Evolutionary conservation across 2,797 vertebrate genomes (phyloP).

Genomic region (Chromobotia macracanthus): DNA sequence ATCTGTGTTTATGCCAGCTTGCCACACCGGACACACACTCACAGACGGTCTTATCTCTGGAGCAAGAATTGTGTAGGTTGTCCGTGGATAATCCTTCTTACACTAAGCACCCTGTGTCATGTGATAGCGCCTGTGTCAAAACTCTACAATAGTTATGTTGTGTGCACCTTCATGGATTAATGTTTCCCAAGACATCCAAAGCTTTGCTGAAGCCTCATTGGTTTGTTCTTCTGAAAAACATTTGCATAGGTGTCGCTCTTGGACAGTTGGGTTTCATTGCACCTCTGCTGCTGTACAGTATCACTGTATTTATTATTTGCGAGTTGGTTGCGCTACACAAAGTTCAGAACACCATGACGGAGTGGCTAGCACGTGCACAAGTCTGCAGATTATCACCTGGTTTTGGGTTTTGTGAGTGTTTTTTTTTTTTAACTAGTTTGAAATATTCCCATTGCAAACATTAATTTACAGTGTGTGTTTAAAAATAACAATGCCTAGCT

Average conservation of each 20-base stretch:
- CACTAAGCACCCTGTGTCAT: slow-evolving; percentile 64
- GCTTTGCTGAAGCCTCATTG: background rate
- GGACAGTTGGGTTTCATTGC: slow-evolving; percentile 3
- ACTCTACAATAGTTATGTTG: slow-evolving; percentile 16
- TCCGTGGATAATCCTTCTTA: slow-evolving; percentile 63
- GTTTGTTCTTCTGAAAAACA: background rate
- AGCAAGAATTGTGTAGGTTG: slow-evolving; percentile 55
- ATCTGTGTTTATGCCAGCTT: slow-evolving; percentile 35
- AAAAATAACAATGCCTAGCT: background rate
- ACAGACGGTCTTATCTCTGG: slow-evolving; percentile 31
- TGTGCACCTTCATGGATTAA: slow-evolving; percentile 35
- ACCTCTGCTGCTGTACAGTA: slow-evolving; percentile 29
- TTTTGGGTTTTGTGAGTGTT: slow-evolving; percentile 15
- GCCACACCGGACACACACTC: slow-evolving; percentile 2
- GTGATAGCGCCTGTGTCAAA: slow-evolving; percentile 53
- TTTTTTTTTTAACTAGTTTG: background rate
- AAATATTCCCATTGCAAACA: background rate
- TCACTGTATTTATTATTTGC: slow-evolving; percentile 5
- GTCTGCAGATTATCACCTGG: slow-evolving; percentile 8
- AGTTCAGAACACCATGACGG: slow-evolving; percentile 4
- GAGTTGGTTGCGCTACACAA: background rate
- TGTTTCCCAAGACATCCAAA: background rate
- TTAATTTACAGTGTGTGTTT: background rate
- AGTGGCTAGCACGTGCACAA: background rate
- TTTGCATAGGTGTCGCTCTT: background rate